Evolutionary conservation across 37 sponge, comb jelly and placozoan genomes (phyloP).

Genomic region (Aplysina aerophoba): DNA sequence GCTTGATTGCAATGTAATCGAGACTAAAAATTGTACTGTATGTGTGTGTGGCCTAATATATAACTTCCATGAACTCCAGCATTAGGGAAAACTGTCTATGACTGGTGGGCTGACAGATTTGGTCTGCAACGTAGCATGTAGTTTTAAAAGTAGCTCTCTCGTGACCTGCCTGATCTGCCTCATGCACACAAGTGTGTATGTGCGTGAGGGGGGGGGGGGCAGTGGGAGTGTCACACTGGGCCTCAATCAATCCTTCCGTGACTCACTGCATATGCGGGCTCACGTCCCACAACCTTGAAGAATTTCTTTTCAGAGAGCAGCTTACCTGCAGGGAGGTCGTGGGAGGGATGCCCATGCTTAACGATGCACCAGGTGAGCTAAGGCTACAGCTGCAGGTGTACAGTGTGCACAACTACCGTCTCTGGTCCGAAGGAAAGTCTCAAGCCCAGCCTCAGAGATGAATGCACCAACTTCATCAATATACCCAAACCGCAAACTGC

Average conservation of each 20-base stretch:
- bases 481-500: slow-evolving; percentile 71
- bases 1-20: no score
- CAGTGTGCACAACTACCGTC: not conserved
- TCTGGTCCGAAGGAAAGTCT: slow-evolving; percentile 6
- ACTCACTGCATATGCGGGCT: slow-evolving; percentile 20
- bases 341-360: slow-evolving; percentile 22
- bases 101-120: no score
- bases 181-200: no score
- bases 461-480: slow-evolving; percentile 66
- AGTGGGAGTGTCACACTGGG: not conserved
- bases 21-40: no score
- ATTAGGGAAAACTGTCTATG: no score
- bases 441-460: slow-evolving; percentile 49
- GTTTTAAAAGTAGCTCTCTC: no score
- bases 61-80: no score
- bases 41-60: no score
- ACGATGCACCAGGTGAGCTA: slow-evolving; percentile 15
- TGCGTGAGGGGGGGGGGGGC: no score
- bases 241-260: not conserved
- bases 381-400: not conserved
- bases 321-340: not conserved
- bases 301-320: slow-evolving; percentile 10
- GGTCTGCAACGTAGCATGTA: no score
- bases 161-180: no score
- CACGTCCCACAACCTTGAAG: not conserved